phyloP scores from a whole-genome alignment of 2,113 vertebrate genomes.

The Burhinus oedicnemus region DNA sequence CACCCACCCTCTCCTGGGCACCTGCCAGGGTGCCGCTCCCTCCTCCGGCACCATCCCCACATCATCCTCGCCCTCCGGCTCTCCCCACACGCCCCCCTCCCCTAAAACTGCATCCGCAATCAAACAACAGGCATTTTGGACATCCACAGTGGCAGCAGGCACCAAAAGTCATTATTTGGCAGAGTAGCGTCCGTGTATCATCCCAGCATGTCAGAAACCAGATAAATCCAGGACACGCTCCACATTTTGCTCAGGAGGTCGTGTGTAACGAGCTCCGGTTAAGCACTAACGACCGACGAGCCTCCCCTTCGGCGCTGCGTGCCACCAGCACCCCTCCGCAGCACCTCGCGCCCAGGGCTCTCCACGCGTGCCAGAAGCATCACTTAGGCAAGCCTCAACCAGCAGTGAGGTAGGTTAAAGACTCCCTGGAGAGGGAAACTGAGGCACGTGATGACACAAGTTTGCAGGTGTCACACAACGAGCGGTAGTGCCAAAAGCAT shows the following conservation, averaged over 20 bases:
- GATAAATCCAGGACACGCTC: background rate
- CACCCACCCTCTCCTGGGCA: background rate
- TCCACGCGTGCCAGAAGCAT: background rate
- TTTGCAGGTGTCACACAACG: background rate
- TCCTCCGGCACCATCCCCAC: background rate
- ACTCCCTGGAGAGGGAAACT: background rate
- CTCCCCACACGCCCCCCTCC: background rate
- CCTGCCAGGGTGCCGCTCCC: no score
- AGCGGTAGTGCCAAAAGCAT: background rate
- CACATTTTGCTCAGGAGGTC: background rate
- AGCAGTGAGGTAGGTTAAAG: slow-evolving; percentile 45
- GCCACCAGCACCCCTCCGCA: no score
- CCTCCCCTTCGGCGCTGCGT: background rate
- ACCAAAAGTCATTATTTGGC: background rate
- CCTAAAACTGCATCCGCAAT: background rate
- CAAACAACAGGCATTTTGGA: fast-evolving
- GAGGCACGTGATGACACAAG: slow-evolving; percentile 23
- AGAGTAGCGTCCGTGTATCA: background rate
- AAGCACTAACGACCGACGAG: background rate
- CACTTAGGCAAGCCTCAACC: background rate
- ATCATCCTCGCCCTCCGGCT: fast-evolving
- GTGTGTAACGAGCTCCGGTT: fast-evolving
- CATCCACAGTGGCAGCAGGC: background rate
- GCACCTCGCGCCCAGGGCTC: no score
- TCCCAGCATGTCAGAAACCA: background rate